phyloP scores from a whole-genome alignment of 2,797 vertebrate species.

The Crenuchus spilurus region DNA sequence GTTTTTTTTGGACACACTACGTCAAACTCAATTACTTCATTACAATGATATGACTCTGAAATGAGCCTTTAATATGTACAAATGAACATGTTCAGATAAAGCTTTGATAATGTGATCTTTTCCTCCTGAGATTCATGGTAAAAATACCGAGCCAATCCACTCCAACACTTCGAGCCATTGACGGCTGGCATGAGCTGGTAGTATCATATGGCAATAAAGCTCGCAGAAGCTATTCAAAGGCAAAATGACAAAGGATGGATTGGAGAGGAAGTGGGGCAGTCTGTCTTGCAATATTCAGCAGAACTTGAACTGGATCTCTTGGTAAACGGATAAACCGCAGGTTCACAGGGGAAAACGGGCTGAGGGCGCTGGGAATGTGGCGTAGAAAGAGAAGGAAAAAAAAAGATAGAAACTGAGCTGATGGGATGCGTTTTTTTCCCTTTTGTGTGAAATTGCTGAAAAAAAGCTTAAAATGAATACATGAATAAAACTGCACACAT shows the following conservation, averaged over 20 bases:
- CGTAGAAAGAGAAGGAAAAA: neutral
- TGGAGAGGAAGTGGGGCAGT: slow-evolving; percentile 22
- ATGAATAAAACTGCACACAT: slow-evolving; percentile 12
- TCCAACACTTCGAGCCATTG: neutral
- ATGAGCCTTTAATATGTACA: too few relatives aligned
- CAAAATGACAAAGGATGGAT: slow-evolving; percentile 12
- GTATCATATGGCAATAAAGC: slow-evolving; percentile 16
- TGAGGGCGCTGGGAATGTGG: slow-evolving; percentile 42
- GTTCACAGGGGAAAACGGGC: slow-evolving; percentile 42
- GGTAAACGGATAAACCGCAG: slow-evolving; percentile 65
- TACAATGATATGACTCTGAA: too few relatives aligned
- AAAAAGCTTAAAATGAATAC: slow-evolving; percentile 46
- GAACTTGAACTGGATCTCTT: slow-evolving; percentile 57
- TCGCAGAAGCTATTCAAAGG: slow-evolving; percentile 23
- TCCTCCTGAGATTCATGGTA: neutral
- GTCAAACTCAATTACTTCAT: too few relatives aligned
- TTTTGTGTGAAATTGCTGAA: neutral
- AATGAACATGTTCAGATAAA: neutral
- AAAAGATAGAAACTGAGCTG: slow-evolving; percentile 47
- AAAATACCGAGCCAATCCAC: neutral
- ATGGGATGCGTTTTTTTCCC: neutral
- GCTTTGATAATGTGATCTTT: neutral
- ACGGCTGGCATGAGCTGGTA: neutral
- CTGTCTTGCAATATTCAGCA: slow-evolving; percentile 61
- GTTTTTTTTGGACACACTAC: too few relatives aligned